Conservation (phyloP, 2,888 invertebrate genomes). For the Cheilosia vernalis region DNA sequence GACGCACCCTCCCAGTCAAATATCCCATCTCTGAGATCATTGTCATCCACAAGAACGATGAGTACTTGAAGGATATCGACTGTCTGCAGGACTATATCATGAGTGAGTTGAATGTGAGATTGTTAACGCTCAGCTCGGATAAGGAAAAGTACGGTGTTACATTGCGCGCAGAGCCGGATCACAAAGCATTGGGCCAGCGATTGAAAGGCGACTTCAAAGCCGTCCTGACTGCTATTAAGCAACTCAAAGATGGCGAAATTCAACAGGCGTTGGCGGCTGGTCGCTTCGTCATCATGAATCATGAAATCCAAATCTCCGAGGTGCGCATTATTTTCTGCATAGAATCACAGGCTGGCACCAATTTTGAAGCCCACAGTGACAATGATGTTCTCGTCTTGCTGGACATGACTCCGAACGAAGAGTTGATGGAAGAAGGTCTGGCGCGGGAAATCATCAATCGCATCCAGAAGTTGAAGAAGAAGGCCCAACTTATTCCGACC, state of each 20-base stretch:
- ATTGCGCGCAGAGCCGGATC: conserved; percentile 96
- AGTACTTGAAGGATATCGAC: conserved; percentile 90
- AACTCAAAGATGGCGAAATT: conserved; percentile 90
- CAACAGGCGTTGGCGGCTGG: conserved; percentile 89
- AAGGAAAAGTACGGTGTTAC: conserved; percentile 96
- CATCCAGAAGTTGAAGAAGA: conserved; percentile 97
- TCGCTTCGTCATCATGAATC: conserved; percentile 89
- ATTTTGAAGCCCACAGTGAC: conserved; percentile 96
- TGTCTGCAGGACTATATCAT: conserved; percentile 93
- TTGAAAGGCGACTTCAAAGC: conserved; percentile 95
- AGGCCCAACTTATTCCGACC: conserved; percentile 95
- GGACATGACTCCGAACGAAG: conserved; percentile 94
- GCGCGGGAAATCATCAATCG: conserved; percentile 98
- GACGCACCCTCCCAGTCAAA: conserved; percentile 96
- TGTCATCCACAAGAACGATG: conserved; percentile 94
- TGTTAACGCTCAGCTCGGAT: conserved; percentile 92
- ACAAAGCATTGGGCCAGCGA: conserved; percentile 92
- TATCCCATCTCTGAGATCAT: conserved; percentile 98
- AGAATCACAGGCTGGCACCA: conserved; percentile 83
- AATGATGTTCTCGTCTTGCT: conserved; percentile 94
- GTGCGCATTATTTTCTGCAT: conserved; percentile 88
- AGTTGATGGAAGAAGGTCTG: conserved; percentile 96
- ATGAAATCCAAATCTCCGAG: conserved; percentile 91
- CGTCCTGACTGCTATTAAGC: conserved; percentile 92
- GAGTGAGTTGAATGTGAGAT: conserved; percentile 96